Percentiles rank a stretch among this genome's conserved stretches.
These are phyloP conservation scores for Luffia ferchaultella DNA, from an alignment of 2,888 invertebrate genomes.

Conservation along the genomic window DNA sequence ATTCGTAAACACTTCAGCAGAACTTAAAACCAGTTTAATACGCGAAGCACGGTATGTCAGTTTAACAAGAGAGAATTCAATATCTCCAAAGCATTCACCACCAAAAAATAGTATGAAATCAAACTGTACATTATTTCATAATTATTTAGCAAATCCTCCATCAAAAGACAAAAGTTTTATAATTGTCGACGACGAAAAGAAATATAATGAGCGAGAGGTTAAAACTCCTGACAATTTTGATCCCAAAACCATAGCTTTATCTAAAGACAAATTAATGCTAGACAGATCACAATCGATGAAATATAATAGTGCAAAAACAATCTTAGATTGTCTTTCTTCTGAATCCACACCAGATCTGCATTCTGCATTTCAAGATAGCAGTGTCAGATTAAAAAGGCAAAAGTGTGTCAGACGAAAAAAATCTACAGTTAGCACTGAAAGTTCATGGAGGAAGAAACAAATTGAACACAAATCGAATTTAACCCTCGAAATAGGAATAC, in stretches of 20 bases:
- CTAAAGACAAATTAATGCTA: conserved; percentile 21
- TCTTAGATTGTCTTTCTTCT: conserved; percentile 30
- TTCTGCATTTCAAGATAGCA: conserved; percentile 27
- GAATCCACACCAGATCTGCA: conserved; percentile 50
- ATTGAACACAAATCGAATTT: conserved; percentile 31
- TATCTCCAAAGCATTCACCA: conserved; percentile 47
- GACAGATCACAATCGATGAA: conserved; percentile 49
- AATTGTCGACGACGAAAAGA: conserved; percentile 52
- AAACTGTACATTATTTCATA: neutral
- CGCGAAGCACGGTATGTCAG: conserved; percentile 53
- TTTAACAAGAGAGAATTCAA: conserved; percentile 50
- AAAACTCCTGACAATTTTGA: conserved; percentile 42
- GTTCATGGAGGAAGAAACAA: conserved; percentile 32
- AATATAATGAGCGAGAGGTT: conserved; percentile 59
- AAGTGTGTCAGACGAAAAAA: conserved; percentile 65
- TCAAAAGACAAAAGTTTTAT: conserved; percentile 43
- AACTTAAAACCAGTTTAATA: conserved; percentile 46
- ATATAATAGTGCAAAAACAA: conserved; percentile 23
- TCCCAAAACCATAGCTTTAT: conserved; percentile 18
- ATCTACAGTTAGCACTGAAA: conserved; percentile 49
- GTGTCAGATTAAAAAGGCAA: conserved; percentile 58
- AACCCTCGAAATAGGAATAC: conserved; percentile 50
- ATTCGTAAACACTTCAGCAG: conserved; percentile 48
- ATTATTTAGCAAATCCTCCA: conserved; percentile 27
- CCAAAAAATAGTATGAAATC: conserved; percentile 22